These are phyloP conservation scores for Drosophila orena DNA, from an alignment of 1,140 invertebrate genomes.

Conservation along the genomic window DNA sequence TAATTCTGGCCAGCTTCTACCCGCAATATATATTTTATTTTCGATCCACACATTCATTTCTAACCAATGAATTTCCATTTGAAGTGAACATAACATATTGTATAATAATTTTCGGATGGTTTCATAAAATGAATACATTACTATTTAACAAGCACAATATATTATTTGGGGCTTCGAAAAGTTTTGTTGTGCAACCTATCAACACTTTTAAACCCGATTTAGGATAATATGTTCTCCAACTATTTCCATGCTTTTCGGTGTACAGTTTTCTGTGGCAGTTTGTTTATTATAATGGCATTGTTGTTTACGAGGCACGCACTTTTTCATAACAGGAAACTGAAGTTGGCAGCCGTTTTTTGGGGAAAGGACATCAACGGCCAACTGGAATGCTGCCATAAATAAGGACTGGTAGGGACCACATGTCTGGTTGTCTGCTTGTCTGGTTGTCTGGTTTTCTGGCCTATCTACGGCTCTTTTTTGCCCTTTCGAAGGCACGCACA, in stretches of 20 bases:
- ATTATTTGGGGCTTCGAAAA: no score
- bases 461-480: slow-evolving; percentile 16
- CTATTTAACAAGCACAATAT: no score
- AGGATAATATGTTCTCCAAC: neutral
- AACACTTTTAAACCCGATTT: no score
- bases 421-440: slow-evolving; percentile 3
- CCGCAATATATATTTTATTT: no score
- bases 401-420: slow-evolving; percentile 39
- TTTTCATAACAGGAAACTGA: slow-evolving; percentile 49
- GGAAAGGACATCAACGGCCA: neutral
- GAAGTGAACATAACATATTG: no score
- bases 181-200: no score
- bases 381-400: slow-evolving; percentile 60
- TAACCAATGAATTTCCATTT: no score
- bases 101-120: no score
- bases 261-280: slow-evolving; percentile 1
- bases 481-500: neutral
- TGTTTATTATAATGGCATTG: slow-evolving; percentile 55
- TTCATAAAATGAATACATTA: no score
- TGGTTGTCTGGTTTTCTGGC: neutral
- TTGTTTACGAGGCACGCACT: slow-evolving; percentile 59
- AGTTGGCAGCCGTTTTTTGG: slow-evolving; percentile 16
- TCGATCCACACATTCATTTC: no score
- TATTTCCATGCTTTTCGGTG: slow-evolving; percentile 2
- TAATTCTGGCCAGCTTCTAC: no score